phyloP scores from a whole-genome alignment of 1,140 invertebrate genomes.

The Drosophila carrolli region DNA sequence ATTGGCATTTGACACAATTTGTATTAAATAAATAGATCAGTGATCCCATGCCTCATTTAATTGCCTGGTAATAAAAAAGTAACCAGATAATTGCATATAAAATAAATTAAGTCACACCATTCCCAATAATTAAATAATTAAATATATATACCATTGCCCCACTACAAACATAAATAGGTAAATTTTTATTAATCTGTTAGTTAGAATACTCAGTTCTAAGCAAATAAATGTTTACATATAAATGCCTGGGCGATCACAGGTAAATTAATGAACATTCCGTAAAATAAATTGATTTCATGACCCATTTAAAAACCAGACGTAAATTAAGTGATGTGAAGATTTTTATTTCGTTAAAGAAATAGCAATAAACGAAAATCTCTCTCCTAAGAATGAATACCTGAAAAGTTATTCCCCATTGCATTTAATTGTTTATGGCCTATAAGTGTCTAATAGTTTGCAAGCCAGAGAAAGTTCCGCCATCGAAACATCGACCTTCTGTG shows the following conservation, averaged over 20 bases:
- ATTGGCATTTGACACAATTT: slow-evolving; percentile 11
- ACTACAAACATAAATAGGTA: not conserved
- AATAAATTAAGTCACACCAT: not conserved
- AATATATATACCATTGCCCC: not conserved
- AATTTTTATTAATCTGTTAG: not conserved
- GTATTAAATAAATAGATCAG: not conserved
- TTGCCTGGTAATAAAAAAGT: not conserved
- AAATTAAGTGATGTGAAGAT: no score
- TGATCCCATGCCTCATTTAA: slow-evolving; percentile 4
- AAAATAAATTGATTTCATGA: no score
- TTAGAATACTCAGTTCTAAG: no score
- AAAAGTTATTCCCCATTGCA: not conserved
- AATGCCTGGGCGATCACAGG: no score
- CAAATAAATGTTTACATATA: no score
- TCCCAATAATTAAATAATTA: not conserved
- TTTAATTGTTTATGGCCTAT: not conserved
- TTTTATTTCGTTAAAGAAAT: no score
- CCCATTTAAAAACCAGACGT: no score
- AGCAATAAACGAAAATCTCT: not conserved
- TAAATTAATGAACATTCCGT: no score
- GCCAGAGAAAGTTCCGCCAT: slow-evolving; percentile 21
- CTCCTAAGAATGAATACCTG: not conserved
- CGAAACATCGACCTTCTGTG: slow-evolving; percentile 14
- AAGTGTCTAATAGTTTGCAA: not conserved
- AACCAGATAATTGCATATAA: not conserved